Evolutionary conservation across 2,113 vertebrate species (phyloP).

Genomic region (Telmatochromis brichardi): DNA sequence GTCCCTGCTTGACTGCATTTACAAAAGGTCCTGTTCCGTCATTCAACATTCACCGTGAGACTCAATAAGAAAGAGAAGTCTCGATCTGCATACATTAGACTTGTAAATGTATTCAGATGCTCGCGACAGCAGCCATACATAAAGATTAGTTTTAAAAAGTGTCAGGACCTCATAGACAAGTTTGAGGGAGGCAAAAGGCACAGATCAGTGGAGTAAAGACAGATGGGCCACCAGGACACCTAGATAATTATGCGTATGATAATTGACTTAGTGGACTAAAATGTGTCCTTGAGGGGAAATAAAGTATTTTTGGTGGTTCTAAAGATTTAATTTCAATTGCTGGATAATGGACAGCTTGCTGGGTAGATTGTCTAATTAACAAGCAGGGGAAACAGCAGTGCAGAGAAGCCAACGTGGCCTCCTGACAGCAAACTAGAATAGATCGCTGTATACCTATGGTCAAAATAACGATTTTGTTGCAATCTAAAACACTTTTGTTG

Average conservation of each 20-base stretch:
- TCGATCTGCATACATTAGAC: conserved; percentile 62
- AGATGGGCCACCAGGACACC: conserved; percentile 25
- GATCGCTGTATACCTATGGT: background rate
- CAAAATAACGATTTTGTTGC: background rate
- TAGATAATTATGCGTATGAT: conserved; percentile 39
- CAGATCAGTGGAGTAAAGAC: conserved; percentile 40
- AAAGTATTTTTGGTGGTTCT: background rate
- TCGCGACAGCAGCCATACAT: conserved; percentile 55
- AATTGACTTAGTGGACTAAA: conserved; percentile 23
- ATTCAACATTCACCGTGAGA: conserved; percentile 4
- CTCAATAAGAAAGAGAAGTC: conserved; percentile 1
- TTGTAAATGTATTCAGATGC: conserved; percentile 55
- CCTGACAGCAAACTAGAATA: background rate
- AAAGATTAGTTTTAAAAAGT: conserved; percentile 55
- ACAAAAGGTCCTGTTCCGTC: background rate
- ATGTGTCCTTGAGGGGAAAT: conserved; percentile 32
- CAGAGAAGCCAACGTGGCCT: background rate
- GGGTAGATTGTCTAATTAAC: background rate
- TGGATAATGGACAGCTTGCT: background rate
- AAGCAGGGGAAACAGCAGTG: background rate
- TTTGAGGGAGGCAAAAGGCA: conserved; percentile 5
- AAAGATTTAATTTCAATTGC: conserved; percentile 6
- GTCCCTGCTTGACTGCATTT: background rate
- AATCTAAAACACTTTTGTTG: background rate
- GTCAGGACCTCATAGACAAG: conserved; percentile 14